phyloP scores from a whole-genome alignment of 2,113 vertebrate species.

The Octodon degus region DNA sequence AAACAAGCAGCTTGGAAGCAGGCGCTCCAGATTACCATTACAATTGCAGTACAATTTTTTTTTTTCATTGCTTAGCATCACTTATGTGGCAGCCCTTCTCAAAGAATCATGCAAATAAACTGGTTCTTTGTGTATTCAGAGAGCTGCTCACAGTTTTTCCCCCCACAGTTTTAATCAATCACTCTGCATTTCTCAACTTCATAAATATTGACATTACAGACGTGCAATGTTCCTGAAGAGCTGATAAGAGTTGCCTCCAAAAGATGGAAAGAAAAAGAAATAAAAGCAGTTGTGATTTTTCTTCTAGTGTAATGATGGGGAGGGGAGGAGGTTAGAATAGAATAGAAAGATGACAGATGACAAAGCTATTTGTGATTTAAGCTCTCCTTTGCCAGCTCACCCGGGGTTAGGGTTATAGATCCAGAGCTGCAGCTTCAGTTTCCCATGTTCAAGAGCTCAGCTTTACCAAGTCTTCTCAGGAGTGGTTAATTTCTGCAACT shows the following conservation, averaged over 20 bases:
- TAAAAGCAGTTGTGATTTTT: constrained; percentile 44
- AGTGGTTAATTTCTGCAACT: not conserved
- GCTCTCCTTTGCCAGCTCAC: not conserved
- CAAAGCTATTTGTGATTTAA: constrained; percentile 12
- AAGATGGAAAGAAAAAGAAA: constrained; percentile 63
- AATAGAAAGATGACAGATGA: not conserved
- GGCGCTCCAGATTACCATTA: constrained; percentile 68
- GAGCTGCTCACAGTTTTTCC: not conserved
- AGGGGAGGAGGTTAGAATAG: not conserved
- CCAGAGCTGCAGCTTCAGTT: constrained; percentile 16
- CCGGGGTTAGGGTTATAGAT: constrained; percentile 36
- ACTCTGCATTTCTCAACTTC: constrained; percentile 49
- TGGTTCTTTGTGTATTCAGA: constrained; percentile 63
- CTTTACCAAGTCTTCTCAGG: constrained; percentile 24
- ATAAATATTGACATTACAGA: constrained; percentile 62
- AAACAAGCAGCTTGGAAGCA: constrained; percentile 66
- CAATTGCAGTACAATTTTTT: constrained; percentile 60
- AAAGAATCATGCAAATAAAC: constrained; percentile 62
- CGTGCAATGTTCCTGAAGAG: constrained; percentile 14
- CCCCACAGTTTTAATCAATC: constrained; percentile 47
- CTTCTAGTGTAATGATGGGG: not conserved
- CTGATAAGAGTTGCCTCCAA: not conserved
- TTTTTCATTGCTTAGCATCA: constrained; percentile 49
- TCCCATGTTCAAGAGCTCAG: not conserved
- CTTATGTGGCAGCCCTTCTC: constrained; percentile 66